A percentile compares a stretch with the other conserved stretches of the same genome.
These are phyloP conservation scores for Macrotis lagotis DNA, from an alignment of 2,113 vertebrate genomes.

Conservation along the genomic window DNA sequence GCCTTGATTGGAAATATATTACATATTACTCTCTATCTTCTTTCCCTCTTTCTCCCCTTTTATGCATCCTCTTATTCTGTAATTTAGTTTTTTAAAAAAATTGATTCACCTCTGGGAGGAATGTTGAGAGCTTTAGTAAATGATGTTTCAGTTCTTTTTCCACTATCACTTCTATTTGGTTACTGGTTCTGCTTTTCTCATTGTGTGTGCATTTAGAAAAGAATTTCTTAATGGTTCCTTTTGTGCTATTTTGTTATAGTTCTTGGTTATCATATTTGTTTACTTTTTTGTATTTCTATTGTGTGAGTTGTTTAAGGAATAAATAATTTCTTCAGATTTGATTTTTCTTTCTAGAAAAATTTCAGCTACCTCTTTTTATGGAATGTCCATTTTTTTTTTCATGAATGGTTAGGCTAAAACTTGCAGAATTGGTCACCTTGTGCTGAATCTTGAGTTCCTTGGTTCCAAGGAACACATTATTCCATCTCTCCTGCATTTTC, in stretches of 20 bases:
- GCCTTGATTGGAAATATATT: background rate
- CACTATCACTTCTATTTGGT: background rate
- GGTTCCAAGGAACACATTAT: background rate
- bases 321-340: background rate
- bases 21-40: background rate
- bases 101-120: background rate
- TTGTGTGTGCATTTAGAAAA: background rate
- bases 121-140: background rate
- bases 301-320: background rate
- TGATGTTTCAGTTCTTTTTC: background rate
- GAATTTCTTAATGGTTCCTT: background rate
- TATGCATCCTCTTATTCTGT: background rate
- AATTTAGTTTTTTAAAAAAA: background rate
- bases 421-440: background rate
- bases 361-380: background rate
- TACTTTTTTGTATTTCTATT: background rate
- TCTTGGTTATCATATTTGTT: background rate
- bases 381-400: background rate
- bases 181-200: background rate
- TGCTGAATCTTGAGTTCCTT: background rate
- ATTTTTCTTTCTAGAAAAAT: background rate
- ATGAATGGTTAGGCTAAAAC: background rate
- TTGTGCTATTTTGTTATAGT: background rate
- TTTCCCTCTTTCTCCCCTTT: background rate
- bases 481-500: background rate